A percentile compares a stretch with the other conserved stretches of the same genome.
Evolutionary conservation across 2,113 vertebrate genomes (phyloP).

Genomic region (Sebastes fasciatus): DNA sequence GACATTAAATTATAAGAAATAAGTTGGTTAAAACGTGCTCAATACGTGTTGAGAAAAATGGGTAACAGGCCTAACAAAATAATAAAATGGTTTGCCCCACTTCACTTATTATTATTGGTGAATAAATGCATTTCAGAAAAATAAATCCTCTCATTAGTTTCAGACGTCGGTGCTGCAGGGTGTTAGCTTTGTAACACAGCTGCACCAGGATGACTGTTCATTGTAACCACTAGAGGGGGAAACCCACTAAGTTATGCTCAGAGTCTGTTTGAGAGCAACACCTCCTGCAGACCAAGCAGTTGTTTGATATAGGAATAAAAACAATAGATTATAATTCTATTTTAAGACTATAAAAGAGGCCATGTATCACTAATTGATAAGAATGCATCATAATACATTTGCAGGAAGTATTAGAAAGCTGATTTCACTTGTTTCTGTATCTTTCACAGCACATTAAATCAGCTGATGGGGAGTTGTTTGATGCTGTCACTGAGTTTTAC

Average conservation of each 20-base stretch:
- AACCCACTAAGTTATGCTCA: conserved; percentile 36
- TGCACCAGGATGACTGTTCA: background rate
- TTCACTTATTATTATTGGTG: background rate
- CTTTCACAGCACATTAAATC: too few relatives aligned
- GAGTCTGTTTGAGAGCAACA: background rate
- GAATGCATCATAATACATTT: background rate
- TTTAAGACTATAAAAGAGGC: too few relatives aligned
- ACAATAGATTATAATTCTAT: too few relatives aligned
- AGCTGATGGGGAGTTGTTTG: background rate
- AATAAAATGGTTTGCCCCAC: background rate
- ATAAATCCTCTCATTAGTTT: fast-evolving
- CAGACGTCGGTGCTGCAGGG: background rate
- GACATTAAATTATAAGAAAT: background rate
- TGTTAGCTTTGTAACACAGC: background rate
- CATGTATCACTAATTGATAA: too few relatives aligned
- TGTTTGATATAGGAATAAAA: background rate
- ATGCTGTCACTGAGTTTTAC: background rate
- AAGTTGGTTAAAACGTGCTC: background rate
- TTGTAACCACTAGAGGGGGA: conserved; percentile 76
- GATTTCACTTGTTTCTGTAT: conserved; percentile 15
- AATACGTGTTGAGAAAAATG: background rate
- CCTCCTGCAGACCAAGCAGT: background rate
- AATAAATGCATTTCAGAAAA: background rate
- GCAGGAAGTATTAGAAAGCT: background rate
- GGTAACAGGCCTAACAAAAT: background rate